Evolutionary conservation across 2,113 vertebrate species (phyloP).

Genomic region (Etia nguti): DNA sequence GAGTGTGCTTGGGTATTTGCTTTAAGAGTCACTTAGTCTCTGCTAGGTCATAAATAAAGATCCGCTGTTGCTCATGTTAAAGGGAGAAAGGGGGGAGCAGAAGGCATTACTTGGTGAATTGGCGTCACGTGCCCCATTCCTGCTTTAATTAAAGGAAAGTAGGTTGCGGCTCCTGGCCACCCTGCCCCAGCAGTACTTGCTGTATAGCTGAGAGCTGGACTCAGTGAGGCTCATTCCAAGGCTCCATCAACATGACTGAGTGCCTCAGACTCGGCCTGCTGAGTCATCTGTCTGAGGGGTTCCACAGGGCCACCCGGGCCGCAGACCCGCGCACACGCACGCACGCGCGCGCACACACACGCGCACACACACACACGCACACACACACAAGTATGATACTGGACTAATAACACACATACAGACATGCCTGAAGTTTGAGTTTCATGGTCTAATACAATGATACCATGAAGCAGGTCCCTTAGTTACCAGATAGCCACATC

Average conservation of each 20-base stretch:
- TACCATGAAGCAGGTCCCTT: not conserved
- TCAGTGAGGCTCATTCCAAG: conserved; percentile 23
- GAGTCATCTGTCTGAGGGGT: conserved; percentile 62
- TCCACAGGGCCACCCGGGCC: conserved; percentile 31
- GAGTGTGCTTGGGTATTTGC: not conserved
- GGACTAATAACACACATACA: not conserved
- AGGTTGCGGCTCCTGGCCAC: conserved; percentile 19
- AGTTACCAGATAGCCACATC: not conserved
- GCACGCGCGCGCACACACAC: not conserved
- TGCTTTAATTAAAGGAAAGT: conserved; percentile 60
- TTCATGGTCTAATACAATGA: not conserved
- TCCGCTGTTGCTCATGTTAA: not conserved
- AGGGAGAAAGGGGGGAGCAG: not conserved
- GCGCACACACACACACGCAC: not conserved
- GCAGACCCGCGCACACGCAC: not conserved
- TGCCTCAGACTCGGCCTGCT: conserved; percentile 32
- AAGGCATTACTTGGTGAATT: not conserved
- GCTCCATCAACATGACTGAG: conserved; percentile 58
- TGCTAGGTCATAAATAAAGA: conserved; percentile 26
- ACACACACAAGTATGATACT: not conserved
- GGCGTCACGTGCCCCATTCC: not conserved
- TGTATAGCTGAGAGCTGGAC: conserved; percentile 25
- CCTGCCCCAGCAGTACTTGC: conserved; percentile 35
- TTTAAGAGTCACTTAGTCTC: conserved; percentile 3
- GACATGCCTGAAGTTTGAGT: not conserved